Conservation (phyloP, 1,140 invertebrate genomes). For the Listronotus bonariensis region DNA sequence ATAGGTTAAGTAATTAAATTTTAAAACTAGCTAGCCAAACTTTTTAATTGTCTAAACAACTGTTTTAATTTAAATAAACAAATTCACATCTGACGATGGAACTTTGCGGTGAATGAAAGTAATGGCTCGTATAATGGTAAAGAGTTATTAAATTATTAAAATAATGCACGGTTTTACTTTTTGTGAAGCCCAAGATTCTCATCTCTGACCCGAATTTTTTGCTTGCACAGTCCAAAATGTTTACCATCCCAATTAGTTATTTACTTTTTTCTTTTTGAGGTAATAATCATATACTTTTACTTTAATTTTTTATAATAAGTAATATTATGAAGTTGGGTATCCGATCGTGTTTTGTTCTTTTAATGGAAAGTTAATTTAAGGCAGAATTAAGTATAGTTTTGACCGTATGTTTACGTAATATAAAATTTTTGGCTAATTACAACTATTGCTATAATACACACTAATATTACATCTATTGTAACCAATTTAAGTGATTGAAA, state of each 20-base stretch:
- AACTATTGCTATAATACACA: constrained; percentile 3
- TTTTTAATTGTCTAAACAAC: neutral
- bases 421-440: constrained; percentile 6
- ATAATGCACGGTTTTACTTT: constrained; percentile 22
- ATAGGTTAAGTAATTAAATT: constrained; percentile 1
- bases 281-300: constrained; percentile 22
- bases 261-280: constrained; percentile 5
- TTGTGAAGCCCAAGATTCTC: constrained; percentile 5
- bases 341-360: neutral
- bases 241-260: constrained; percentile 14
- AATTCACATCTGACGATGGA: neutral
- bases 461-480: too few relatives aligned
- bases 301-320: constrained; percentile 8
- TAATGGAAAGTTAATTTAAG: constrained; percentile 25
- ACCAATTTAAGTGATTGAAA: too few relatives aligned
- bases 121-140: neutral
- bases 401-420: constrained; percentile 3
- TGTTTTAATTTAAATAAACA: neutral
- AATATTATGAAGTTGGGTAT: constrained; percentile 7
- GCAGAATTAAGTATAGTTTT: neutral
- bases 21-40: neutral
- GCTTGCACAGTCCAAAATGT: neutral
- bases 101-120: constrained; percentile 18
- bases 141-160: constrained; percentile 5
- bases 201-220: constrained; percentile 21